Evolutionary conservation across 2,797 vertebrate genomes (phyloP).

Genomic region (Euthynnus affinis): DNA sequence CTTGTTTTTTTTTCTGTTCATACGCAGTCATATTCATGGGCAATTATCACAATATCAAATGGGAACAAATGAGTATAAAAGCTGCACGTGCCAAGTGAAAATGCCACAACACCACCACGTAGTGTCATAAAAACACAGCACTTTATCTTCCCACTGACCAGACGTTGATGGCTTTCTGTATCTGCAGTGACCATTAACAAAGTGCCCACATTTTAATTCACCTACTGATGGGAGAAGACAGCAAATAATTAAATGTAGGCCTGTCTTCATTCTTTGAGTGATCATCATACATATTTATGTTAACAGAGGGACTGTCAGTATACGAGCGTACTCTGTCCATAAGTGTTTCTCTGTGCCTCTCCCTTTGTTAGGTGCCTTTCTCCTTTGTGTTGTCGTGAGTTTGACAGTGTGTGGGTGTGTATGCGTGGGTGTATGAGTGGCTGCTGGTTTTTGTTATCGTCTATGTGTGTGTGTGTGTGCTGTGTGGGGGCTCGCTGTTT

Average conservation of each 20-base stretch:
- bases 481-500: constrained; percentile 71
- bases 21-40: neutral
- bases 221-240: neutral
- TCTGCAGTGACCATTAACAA: constrained; percentile 5
- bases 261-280: neutral
- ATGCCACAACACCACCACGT: constrained; percentile 1
- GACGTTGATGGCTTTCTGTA: neutral
- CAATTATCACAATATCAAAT: constrained; percentile 8
- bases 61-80: constrained; percentile 7
- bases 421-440: constrained; percentile 45
- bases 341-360: constrained; percentile 1
- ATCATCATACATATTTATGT: constrained; percentile 18
- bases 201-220: constrained; percentile 6
- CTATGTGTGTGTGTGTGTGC: constrained; percentile 35
- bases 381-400: constrained; percentile 26
- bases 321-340: constrained; percentile 5
- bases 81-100: constrained; percentile 12
- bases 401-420: constrained; percentile 37
- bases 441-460: constrained; percentile 33
- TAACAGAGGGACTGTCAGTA: neutral
- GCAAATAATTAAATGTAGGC: neutral
- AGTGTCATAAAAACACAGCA: constrained; percentile 19
- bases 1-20: neutral
- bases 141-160: constrained; percentile 31
- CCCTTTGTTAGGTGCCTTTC: constrained; percentile 12